phyloP scores from a whole-genome alignment of 2,113 vertebrate species.

The Bungarus multicinctus region DNA sequence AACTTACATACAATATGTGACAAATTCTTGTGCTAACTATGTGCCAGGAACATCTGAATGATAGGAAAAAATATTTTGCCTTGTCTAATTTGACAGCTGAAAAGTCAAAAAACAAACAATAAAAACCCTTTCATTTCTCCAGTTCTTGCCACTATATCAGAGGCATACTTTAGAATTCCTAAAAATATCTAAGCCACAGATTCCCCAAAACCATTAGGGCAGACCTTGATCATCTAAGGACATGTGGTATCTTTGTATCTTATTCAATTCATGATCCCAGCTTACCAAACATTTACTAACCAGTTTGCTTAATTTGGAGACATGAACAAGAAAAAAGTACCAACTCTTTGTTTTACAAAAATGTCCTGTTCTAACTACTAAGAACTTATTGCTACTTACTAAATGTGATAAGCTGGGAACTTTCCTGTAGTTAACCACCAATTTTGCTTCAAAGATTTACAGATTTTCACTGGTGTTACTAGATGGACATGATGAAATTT shows the following conservation, averaged over 20 bases:
- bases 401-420: not conserved
- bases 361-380: not conserved
- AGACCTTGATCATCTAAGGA: not conserved
- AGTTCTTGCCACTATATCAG: not conserved
- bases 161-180: not conserved
- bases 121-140: not conserved
- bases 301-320: not conserved
- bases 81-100: not conserved
- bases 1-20: slow-evolving; percentile 47
- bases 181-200: not conserved
- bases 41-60: not conserved
- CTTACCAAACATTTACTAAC: not conserved
- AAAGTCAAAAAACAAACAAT: not conserved
- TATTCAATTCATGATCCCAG: not conserved
- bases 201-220: not conserved
- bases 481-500: not conserved
- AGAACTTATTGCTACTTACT: not conserved
- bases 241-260: not conserved
- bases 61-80: not conserved
- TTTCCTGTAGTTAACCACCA: not conserved
- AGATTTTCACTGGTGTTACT: not conserved
- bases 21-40: slow-evolving; percentile 3
- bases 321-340: not conserved
- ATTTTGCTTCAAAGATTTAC: not conserved
- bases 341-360: not conserved